Conservation (phyloP, 2,888 invertebrate genomes). For the Ichneumoninae sp. region DNA sequence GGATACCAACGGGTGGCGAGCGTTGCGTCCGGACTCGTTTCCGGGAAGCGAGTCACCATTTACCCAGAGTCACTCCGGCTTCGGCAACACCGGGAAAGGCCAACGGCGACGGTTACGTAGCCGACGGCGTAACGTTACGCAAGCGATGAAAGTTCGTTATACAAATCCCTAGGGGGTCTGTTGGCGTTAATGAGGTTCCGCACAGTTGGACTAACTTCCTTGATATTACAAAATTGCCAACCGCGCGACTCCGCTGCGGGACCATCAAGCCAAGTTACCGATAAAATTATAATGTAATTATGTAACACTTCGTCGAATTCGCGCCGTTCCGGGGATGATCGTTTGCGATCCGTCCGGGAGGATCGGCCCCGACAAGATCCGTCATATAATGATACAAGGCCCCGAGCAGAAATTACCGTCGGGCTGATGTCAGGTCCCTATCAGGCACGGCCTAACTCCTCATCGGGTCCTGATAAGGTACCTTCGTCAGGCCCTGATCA, state of each 20-base stretch:
- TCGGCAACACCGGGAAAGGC: not conserved
- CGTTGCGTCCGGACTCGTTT: constrained; percentile 63
- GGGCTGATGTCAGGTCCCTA: no score
- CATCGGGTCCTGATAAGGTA: no score
- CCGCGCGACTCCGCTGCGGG: constrained; percentile 5
- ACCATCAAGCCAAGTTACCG: constrained; percentile 13
- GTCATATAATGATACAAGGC: not conserved
- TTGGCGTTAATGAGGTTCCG: constrained; percentile 39
- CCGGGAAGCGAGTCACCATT: constrained; percentile 35
- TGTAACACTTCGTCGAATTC: constrained; percentile 8
- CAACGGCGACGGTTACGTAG: constrained; percentile 38
- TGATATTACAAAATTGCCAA: constrained; percentile 15
- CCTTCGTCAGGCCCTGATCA: no score
- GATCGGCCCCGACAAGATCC: not conserved
- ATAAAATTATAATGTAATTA: constrained; percentile 23
- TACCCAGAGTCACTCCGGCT: constrained; percentile 40
- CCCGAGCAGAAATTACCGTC: no score
- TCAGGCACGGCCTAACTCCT: no score
- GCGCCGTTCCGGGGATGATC: not conserved
- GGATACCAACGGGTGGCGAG: constrained; percentile 42
- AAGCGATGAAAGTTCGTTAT: constrained; percentile 49
- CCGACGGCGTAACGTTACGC: constrained; percentile 31
- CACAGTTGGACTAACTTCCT: constrained; percentile 15
- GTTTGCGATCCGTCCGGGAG: not conserved
- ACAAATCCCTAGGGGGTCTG: constrained; percentile 32